phyloP scores from a whole-genome alignment of 1,140 invertebrate genomes.

The Macrobrachium rosenbergii region DNA sequence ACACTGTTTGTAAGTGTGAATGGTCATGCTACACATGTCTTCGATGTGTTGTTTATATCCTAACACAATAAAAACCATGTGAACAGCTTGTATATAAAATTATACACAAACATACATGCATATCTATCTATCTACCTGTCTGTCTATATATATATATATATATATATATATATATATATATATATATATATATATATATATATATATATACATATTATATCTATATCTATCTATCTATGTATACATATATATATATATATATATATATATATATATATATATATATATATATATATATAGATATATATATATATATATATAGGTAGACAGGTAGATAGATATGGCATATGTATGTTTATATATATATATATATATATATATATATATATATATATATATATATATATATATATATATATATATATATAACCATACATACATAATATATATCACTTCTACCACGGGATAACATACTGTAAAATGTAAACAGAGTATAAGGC shows the following conservation, averaged over 20 bases:
- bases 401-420: conserved; percentile 34
- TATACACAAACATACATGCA: too few relatives aligned
- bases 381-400: conserved; percentile 24
- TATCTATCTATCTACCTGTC: too few relatives aligned
- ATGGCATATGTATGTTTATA: not conserved
- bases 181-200: not conserved
- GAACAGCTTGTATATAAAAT: too few relatives aligned
- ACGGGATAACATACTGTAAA: too few relatives aligned
- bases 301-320: conserved; percentile 18
- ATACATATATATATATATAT: conserved; percentile 18
- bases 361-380: conserved; percentile 34
- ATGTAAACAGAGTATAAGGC: too few relatives aligned
- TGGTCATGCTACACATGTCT: too few relatives aligned
- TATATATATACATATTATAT: too few relatives aligned
- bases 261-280: conserved; percentile 34
- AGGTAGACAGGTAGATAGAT: not conserved
- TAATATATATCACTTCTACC: too few relatives aligned
- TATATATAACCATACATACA: conserved; percentile 1
- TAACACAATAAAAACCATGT: too few relatives aligned
- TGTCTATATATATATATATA: conserved; percentile 1
- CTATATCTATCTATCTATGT: too few relatives aligned
- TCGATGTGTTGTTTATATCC: too few relatives aligned
- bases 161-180: conserved; percentile 34
- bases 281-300: conserved; percentile 30
- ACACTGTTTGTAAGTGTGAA: too few relatives aligned